These are phyloP conservation scores for Seladonia tumulorum DNA, from an alignment of 2,888 invertebrate genomes.

Conservation along the genomic window DNA sequence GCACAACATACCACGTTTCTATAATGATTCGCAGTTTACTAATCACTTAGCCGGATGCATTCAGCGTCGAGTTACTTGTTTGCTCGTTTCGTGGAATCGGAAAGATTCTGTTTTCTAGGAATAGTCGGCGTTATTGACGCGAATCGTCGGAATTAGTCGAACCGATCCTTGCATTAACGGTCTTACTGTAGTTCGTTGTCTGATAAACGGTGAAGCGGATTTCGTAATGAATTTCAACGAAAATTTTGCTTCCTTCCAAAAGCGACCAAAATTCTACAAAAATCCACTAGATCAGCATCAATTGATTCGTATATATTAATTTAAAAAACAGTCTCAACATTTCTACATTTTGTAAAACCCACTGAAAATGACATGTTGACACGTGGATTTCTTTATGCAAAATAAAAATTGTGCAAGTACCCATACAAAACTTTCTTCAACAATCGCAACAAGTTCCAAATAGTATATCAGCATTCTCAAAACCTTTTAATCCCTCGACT, in stretches of 20 bases:
- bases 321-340: too few species aligned
- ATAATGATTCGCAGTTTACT: slow-evolving; percentile 1
- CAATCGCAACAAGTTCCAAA: too few species aligned
- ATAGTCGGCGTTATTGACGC: not conserved
- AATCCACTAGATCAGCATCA: not conserved
- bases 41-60: not conserved
- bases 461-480: too few species aligned
- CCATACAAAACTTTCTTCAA: not conserved
- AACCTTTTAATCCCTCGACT: too few species aligned
- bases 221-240: not conserved
- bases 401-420: not conserved
- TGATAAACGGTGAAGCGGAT: not conserved
- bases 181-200: not conserved
- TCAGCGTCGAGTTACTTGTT: not conserved
- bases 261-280: not conserved
- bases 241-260: not conserved
- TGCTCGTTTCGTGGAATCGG: not conserved
- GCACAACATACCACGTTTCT: not conserved
- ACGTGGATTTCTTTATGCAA: not conserved
- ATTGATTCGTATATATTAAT: not conserved
- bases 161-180: not conserved
- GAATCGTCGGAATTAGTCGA: not conserved
- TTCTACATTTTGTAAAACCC: too few species aligned
- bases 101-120: not conserved
- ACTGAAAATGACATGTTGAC: not conserved